Percentiles rank a stretch among this genome's conserved stretches.
Evolutionary conservation across 1,140 invertebrate genomes (phyloP).

Genomic region (Cataglyphis hispanica): DNA sequence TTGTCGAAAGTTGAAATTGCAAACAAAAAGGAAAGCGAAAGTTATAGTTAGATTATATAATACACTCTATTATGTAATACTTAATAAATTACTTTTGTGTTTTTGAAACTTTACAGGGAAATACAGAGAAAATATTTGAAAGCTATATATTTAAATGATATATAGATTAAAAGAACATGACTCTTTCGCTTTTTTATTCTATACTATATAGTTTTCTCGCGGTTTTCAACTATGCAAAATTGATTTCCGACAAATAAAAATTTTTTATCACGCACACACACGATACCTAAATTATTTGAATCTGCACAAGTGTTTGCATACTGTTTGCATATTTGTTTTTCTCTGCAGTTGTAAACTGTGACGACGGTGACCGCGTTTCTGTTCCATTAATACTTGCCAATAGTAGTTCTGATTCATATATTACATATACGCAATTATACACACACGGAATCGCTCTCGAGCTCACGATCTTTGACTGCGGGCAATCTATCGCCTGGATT

Average conservation of each 20-base stretch:
- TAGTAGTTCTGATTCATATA: not conserved
- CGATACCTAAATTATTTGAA: not conserved
- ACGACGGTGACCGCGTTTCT: not conserved
- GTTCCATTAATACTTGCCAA: not conserved
- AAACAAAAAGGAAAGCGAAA: constrained; percentile 7
- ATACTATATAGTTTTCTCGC: not conserved
- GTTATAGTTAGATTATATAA: constrained; percentile 1
- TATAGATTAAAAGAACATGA: not conserved
- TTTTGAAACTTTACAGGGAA: not conserved
- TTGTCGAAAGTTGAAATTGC: not conserved
- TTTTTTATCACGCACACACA: not conserved
- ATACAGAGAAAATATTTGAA: not conserved
- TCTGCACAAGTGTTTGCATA: not conserved
- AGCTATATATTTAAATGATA: not conserved
- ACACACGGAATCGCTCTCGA: not conserved
- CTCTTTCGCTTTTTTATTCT: not conserved
- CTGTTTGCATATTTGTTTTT: not conserved
- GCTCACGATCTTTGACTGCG: not conserved
- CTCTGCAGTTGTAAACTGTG: not conserved
- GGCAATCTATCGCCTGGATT: too few species aligned
- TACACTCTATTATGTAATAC: not conserved
- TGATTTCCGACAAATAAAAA: not conserved
- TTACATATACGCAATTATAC: not conserved
- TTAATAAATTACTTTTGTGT: not conserved
- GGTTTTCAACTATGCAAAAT: not conserved